Base-by-base conservation (phyloP, 2,888 invertebrate species). In the Muscina levida region DNA sequence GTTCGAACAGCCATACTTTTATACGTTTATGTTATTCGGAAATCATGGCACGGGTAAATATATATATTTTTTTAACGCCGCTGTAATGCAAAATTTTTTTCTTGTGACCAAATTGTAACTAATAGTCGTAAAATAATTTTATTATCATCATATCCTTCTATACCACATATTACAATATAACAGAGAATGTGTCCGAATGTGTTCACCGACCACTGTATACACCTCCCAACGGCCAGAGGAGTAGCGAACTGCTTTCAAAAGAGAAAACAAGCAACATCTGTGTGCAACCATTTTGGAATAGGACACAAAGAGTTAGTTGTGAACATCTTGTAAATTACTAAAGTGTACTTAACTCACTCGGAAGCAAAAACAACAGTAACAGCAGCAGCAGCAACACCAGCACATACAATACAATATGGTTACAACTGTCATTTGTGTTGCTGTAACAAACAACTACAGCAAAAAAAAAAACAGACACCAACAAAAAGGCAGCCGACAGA, bases 211-310 rank as follows among this genome's bases (percentile, higher is more conserved):
- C 8, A 8, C 8, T 31, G 31, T 26, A 11, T 13, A 56, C 1
- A 56, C 13, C 3, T 17, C n/a, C 19, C 22, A 48, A 48, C 48
- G 46, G 39, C 26, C 31, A 1, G 1, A 19, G 82, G 83, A 77
- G 10, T 15, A 83, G 81, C 85, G 62, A 82, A 56, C 70, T 57
- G 67, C 46, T 1, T 39, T 51, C 70, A 81, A 66, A 71, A 72
- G 66, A 79, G 83, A 77, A 48, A 77, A 72, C 73, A 48, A 72
- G 62, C 68, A 77, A 73, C 81, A 81, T 77, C 77, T 81, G 81
- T 81, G 81, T 74, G 71, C 82, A 87, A 87, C 88, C 88, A 88
- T 88, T 88, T 88, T 88, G 88, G 85, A 87, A 86, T 86, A 86
- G 86, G 85, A 86, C 65, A 82, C 67, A 81, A 72, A 42, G 44